Evolutionary conservation across 2,888 invertebrate species (phyloP), one percentile per base, ranked within the genome.

Genomic region (Alloplasta piceator): DNA sequence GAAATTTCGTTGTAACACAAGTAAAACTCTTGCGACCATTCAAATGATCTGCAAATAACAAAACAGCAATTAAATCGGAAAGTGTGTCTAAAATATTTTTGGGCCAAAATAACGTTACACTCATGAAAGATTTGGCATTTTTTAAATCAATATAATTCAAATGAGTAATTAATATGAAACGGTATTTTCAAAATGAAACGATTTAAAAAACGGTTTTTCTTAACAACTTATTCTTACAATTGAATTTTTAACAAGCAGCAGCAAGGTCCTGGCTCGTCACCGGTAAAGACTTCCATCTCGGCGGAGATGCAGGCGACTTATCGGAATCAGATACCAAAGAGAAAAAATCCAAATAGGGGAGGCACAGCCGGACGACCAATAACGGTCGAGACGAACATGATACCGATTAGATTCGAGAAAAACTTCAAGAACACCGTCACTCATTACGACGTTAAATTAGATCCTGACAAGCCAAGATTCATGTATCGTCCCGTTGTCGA

Each of bases 381-480:
- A 0, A 88, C 67, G 41, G 92, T 96, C 0, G 90, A 94, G 43
- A 94, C 95, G 0, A 97, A 97, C 87, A 96, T 96, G 90, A 91
- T 97, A 66, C 91, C 93, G 16, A 92, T 96, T 83, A 87, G 89
- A 6, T 92, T 96, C 68, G 75, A 85, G 0, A 92, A 93, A 78
- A 92, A 94, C 56, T 92, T 93, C 5, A 82, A 89, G 5, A 85
- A 84, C 0, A 41, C 60, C 0, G 93, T 94, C 0, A 92, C 94
- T 88, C 98, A 99, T 88, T 99, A 99, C 91, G 98, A 99, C 87
- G 96, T 98, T 0, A 93, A 92, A 0, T 94, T 97, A 46, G 92
- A 90, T 0, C 96, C 97, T 0, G 96, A 96, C 12, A 94, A 91
- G 56, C 96, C 96, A 0, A 96, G 95, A 86, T 95, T 94, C 85